Conservation (phyloP, 2,888 invertebrate species). For the Drosophila ochracea region DNA sequence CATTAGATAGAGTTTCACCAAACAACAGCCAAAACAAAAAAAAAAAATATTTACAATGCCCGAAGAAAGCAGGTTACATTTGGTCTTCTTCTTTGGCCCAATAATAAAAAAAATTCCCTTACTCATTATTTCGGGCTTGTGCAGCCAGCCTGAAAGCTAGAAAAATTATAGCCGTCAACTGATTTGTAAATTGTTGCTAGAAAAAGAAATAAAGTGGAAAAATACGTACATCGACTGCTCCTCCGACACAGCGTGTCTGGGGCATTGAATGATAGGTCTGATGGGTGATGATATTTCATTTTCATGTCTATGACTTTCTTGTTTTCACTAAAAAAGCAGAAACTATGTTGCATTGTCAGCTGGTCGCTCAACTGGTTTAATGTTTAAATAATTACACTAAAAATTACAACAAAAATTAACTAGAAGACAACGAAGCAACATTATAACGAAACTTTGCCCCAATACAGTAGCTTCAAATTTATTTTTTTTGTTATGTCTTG, state of each 20-base stretch:
- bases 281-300: conserved; percentile 69
- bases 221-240: conserved; percentile 24
- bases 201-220: conserved; percentile 33
- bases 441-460: conserved; percentile 59
- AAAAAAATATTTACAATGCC: conserved; percentile 31
- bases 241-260: conserved; percentile 12
- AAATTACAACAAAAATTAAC: conserved; percentile 56
- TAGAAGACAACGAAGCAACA: conserved; percentile 35
- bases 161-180: conserved; percentile 46
- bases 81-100: conserved; percentile 37
- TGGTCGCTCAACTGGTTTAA: conserved; percentile 68
- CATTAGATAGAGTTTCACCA: conserved; percentile 64
- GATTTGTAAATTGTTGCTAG: conserved; percentile 37
- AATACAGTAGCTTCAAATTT: conserved; percentile 33
- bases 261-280: conserved; percentile 22
- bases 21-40: conserved; percentile 8
- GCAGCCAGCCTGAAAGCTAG: conserved; percentile 27
- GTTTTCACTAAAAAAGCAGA: conserved; percentile 59
- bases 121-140: conserved; percentile 62
- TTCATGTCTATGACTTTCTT: conserved; percentile 67
- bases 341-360: conserved; percentile 29
- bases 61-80: conserved; percentile 62
- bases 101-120: conserved; percentile 51
- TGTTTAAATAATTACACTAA: conserved; percentile 77
- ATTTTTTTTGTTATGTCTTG: conserved; percentile 15